Evolutionary conservation across 1,140 invertebrate species (phyloP), one percentile per base, ranked within the genome.

Genomic region (Meloidogyne floridensis): DNA sequence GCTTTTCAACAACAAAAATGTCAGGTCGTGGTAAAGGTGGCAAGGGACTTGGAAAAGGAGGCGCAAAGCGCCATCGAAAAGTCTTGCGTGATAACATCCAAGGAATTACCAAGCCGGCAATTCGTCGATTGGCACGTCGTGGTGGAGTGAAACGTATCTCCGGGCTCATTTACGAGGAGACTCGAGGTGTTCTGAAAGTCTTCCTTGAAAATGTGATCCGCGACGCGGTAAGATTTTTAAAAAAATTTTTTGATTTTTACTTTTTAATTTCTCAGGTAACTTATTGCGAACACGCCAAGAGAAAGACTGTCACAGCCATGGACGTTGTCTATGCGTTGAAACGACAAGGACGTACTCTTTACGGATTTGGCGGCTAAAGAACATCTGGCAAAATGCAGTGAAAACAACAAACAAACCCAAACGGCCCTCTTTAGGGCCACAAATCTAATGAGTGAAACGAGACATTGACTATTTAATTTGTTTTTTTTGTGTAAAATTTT

Each of bases 251-350:
- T n/a, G 7, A 6, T 47, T 18, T n/a, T 13, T 3, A 18, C 13
- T 15, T 13, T 47, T 51, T 74, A 47, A n/a, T 75, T 77, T 74
- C 1, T 47, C 47, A 11, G 93, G 93, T 95, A 76, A 94, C 94
- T n/a, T 95, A 94, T 91, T 94, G 93, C 11, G 94, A 94, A 90
- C 93, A 94, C 90, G 93, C 94, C 83, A 94, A 94, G 91, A 91
- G 94, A 83, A 95, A 95, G 91, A 95, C 94, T 32, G 92, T 93
- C 65, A 95, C 94, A 10, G 94, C 94, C 76, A 95, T 95, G 94
- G 94, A 95, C 88, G 94, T 95, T n/a, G 94, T 95, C 42, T 95
- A 95, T 87, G 94, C 94, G 47, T 91, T 95, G 84, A 95, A 95
- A 90, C 91, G 94, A 73, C 94, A 95, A 91, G 94, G 94, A 53